Percentiles rank a stretch among this genome's conserved stretches.
phyloP scores from a whole-genome alignment of 2,113 vertebrate species.

The Caranx ignobilis region DNA sequence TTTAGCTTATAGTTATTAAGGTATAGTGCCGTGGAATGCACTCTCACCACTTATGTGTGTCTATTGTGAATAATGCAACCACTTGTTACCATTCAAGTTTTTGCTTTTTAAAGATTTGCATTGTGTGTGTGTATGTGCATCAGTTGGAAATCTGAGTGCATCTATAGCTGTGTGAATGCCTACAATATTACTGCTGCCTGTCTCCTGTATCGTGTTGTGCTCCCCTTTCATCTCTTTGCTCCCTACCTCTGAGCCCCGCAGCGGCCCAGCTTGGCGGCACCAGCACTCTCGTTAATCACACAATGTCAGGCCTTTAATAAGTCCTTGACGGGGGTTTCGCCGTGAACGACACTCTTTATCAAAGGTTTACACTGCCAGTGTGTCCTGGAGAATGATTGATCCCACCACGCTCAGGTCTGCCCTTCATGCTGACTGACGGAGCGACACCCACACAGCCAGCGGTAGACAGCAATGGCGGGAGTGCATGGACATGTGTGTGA shows the following conservation, averaged over 20 bases:
- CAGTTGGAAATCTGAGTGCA: neutral
- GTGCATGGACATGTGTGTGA: conserved; percentile 32
- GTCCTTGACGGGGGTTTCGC: conserved; percentile 83
- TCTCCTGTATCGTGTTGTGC: conserved; percentile 14
- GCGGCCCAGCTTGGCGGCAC: conserved; percentile 51
- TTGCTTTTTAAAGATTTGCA: neutral
- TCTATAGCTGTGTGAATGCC: neutral
- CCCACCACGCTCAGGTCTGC: conserved; percentile 59
- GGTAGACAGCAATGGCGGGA: conserved; percentile 17
- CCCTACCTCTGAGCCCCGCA: conserved; percentile 54
- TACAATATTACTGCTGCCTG: conserved; percentile 8
- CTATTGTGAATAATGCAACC: neutral
- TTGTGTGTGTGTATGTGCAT: neutral
- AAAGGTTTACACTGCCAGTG: conserved; percentile 81
- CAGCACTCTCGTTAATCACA: conserved; percentile 76
- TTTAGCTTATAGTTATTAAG: conserved; percentile 20
- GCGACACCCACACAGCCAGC: conserved; percentile 44
- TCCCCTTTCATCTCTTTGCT: conserved; percentile 58
- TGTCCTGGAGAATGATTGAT: conserved; percentile 80
- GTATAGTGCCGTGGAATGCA: neutral
- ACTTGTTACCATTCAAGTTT: neutral
- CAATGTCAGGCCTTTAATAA: conserved; percentile 81
- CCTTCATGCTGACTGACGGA: conserved; percentile 74
- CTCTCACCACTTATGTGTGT: neutral
- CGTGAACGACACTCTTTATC: conserved; percentile 83